Evolutionary conservation across 2,797 vertebrate genomes (phyloP), one percentile per base, ranked within the genome.

Genomic region (Chrysocyon brachyurus): DNA sequence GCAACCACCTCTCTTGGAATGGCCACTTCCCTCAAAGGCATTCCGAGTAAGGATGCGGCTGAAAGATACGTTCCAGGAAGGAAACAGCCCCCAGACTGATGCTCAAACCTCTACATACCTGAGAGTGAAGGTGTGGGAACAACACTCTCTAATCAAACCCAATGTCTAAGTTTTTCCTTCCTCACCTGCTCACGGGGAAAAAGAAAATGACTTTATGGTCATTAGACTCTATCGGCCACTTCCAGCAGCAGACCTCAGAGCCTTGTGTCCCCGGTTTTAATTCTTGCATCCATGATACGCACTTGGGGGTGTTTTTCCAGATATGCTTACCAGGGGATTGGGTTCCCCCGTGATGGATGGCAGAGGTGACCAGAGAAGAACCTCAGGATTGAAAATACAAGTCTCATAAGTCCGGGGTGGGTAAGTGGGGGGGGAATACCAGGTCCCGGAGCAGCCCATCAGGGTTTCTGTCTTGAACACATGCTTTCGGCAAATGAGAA

Each of bases 281-380:
- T 70, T 49, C 81, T 63, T 31, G 21, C 14, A 78, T 57, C 57
- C 85, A 14, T 26, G 40, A 56, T 52, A 94, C 92, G 52, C 54
- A 5, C 31, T 94, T n/a, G 19, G 31, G 68, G 63, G 61, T 33
- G n/a, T 10, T 86, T 98, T 96, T 94, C 79, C 46, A 36, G 54
- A 81, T 79, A 2, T 2, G 52, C 78, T 81, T 77, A 84, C 33
- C 17, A 19, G 40, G 87, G 96, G 90, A 93, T 96, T 56, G 8
- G 88, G 93, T 91, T 70, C 46, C 3, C 73, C 17, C 0, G 0
- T 7, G 2, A 75, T 0, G 9, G 87, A 15, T 1, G 6, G 52
- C 36, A 1, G 1, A 1, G 40, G 68, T 8, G 28, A 57, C 61
- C 84, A 26, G 16, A 19, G 78, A 78, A 46, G 24, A 84, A 26